These are phyloP conservation scores for Bombus polaris DNA, from an alignment of 1,140 invertebrate species.

Conservation along the genomic window DNA sequence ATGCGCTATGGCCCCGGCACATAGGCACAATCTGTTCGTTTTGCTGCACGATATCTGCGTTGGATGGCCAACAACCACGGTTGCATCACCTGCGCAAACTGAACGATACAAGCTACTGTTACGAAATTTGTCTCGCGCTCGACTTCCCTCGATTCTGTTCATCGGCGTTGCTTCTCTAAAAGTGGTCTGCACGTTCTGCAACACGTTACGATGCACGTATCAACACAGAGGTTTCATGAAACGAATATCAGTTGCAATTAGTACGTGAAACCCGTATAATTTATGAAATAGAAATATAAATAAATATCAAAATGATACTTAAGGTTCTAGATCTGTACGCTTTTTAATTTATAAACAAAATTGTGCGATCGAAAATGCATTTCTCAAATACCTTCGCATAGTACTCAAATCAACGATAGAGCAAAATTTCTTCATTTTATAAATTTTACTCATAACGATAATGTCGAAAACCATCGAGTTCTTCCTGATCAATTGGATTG, in stretches of 20 bases:
- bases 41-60: conserved; percentile 1
- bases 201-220: background rate
- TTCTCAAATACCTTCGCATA: no score
- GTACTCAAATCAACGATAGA: no score
- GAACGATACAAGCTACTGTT: conserved; percentile 48
- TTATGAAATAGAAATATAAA: no score
- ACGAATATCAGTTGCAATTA: background rate
- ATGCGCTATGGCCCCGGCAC: background rate
- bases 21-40: conserved; percentile 34
- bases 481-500: no score
- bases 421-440: no score
- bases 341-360: no score
- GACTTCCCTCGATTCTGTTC: conserved; percentile 13
- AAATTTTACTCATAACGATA: no score
- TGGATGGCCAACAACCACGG: conserved; percentile 32
- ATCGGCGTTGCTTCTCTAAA: conserved; percentile 19
- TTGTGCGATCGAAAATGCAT: no score
- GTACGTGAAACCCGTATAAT: background rate
- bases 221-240: background rate
- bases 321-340: no score
- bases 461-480: no score
- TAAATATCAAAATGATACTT: no score
- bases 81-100: conserved; percentile 65
- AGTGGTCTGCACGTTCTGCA: background rate
- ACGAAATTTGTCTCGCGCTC: conserved; percentile 49